phyloP scores from a whole-genome alignment of 2,888 invertebrate genomes.

The Oegoconia quadripuncta region DNA sequence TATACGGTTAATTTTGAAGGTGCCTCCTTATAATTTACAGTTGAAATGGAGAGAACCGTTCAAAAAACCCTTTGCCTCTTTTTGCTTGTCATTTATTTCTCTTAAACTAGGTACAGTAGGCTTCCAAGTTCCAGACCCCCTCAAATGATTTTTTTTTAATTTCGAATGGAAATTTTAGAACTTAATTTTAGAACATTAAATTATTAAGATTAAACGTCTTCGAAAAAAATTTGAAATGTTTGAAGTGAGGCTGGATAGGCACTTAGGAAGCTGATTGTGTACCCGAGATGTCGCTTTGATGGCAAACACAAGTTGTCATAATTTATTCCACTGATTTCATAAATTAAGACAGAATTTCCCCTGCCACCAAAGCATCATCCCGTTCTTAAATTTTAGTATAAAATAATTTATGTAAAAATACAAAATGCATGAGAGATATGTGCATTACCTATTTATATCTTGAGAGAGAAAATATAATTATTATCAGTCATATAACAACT shows the following conservation, averaged over 20 bases:
- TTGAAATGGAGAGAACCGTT: conserved; percentile 58
- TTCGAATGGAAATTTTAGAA: conserved; percentile 1
- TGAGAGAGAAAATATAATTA: conserved; percentile 35
- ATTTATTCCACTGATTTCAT: conserved; percentile 3
- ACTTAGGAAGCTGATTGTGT: no score
- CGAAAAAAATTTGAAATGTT: no score
- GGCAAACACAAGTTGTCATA: conserved; percentile 23
- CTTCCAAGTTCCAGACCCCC: conserved; percentile 2
- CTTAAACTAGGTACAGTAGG: conserved; percentile 31
- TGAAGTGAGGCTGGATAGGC: no score
- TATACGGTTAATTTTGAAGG: conserved; percentile 61
- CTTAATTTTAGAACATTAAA: conserved; percentile 5
- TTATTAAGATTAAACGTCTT: neutral
- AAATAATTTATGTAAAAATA: conserved; percentile 56
- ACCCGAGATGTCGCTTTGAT: conserved; percentile 37
- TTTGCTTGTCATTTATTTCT: conserved; percentile 65
- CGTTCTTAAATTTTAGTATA: conserved; percentile 12
- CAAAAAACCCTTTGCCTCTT: conserved; percentile 72
- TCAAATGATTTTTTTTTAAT: conserved; percentile 8
- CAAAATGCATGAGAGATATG: conserved; percentile 68
- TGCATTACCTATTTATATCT: conserved; percentile 43
- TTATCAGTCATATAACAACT: conserved; percentile 60
- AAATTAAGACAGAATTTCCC: conserved; percentile 6
- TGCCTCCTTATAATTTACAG: conserved; percentile 66
- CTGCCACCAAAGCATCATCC: conserved; percentile 7